Evolutionary conservation across 2,888 invertebrate genomes (phyloP).

Genomic region (Eristalis pertinax): DNA sequence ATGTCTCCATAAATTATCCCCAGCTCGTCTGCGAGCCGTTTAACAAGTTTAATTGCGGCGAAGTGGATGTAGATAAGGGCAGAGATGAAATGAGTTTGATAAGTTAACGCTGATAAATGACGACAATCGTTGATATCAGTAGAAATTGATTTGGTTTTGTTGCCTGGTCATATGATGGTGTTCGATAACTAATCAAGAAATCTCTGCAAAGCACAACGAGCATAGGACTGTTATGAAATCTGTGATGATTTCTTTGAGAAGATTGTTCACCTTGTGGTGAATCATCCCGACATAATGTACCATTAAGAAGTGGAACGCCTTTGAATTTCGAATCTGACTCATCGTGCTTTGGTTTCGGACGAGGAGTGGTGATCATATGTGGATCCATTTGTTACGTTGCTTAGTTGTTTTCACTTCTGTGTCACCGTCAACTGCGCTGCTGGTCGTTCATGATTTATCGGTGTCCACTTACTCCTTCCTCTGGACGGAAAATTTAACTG

Average conservation of each 20-base stretch:
- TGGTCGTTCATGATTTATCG: neutral
- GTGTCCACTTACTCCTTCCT: too few relatives aligned
- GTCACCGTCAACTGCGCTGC: neutral
- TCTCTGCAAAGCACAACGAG: neutral
- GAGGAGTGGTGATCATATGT: neutral
- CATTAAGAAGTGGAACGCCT: neutral
- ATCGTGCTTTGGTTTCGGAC: neutral
- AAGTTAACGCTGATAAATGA: conserved; percentile 13
- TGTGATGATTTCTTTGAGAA: neutral
- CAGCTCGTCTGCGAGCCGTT: conserved; percentile 3
- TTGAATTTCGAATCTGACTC: neutral
- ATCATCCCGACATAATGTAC: neutral
- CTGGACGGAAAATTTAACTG: too few relatives aligned
- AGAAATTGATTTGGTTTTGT: neutral
- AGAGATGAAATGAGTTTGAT: neutral
- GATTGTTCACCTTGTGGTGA: neutral
- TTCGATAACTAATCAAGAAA: neutral
- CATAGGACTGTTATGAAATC: neutral
- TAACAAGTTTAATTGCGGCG: conserved; percentile 3
- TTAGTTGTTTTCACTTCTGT: neutral
- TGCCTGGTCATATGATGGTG: neutral
- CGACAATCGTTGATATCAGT: neutral
- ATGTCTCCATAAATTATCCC: conserved; percentile 6
- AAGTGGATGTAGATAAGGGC: conserved; percentile 12
- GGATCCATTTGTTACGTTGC: neutral